Evolutionary conservation across 2,113 vertebrate genomes (phyloP), one percentile per base, ranked within the genome.

Genomic region (Ctenodactylus gundi): DNA sequence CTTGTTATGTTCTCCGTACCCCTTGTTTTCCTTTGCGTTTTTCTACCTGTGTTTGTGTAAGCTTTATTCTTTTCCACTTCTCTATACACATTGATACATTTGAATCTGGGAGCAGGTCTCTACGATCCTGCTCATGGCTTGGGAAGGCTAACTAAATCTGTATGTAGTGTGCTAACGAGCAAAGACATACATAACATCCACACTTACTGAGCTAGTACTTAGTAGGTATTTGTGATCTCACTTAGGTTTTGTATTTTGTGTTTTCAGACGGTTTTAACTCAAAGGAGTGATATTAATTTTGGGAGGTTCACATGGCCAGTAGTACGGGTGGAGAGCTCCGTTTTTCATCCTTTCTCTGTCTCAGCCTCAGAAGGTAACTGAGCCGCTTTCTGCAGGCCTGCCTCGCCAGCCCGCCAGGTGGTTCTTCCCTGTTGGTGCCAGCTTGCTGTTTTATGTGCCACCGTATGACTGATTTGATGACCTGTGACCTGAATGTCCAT

Each of bases 401-500:
- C 73, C 82, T 93, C n/a, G 41, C 81, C 80, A 94, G 80, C 77
- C 77, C 94, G 84, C 93, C 93, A 95, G 92, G 93, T 90, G 90
- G 96, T 34, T 86, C 85, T 90, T 96, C 64, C 85, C 81, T 96
- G 88, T 96, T 93, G 92, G 94, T 94, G 92, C 90, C 82, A 94
- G 73, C 82, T 85, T 96, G 94, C 94, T 94, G 95, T 75, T 97
- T 94, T 83, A 49, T 64, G 82, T 95, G 94, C 93, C 88, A 93
- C 85, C 34, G 53, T 76, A 58, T 95, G 93, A 96, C 96, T 95
- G 95, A 96, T 96, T 97, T 77, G 77, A 94, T 96, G 95, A 97
- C 97, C 97, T 96, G 91, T 97, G 97, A 96, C 95, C 97, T 1
- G 55, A 86, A 77, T 93, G 95, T 92, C 97, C 97, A 97, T 97